Percentiles rank a stretch among this genome's conserved stretches.
Evolutionary conservation across 2,888 invertebrate genomes (phyloP).

Genomic region (Himalopsyche anomala): DNA sequence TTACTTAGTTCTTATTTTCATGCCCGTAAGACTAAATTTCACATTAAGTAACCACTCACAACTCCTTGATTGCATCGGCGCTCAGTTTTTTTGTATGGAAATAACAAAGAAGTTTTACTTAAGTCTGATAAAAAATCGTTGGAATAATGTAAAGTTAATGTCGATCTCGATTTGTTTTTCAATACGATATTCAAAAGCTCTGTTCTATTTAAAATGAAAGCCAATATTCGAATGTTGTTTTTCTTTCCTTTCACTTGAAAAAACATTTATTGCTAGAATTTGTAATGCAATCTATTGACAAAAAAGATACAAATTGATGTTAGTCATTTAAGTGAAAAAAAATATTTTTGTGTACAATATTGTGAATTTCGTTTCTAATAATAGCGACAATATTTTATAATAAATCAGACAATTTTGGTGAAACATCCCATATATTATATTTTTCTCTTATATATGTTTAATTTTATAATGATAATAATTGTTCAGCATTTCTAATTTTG

Average conservation of each 20-base stretch:
- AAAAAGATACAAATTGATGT: not conserved
- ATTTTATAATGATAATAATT: no score
- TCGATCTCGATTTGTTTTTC: constrained; percentile 27
- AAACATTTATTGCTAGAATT: constrained; percentile 15
- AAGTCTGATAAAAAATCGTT: not conserved
- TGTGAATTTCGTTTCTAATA: not conserved
- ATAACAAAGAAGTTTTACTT: no score
- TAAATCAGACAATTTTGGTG: no score
- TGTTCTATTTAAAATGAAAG: constrained; percentile 2
- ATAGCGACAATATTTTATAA: no score
- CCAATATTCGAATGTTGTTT: constrained; percentile 5
- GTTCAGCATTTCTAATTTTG: no score
- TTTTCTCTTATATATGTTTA: no score
- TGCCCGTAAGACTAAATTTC: no score
- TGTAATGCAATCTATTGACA: constrained; percentile 1
- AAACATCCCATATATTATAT: no score
- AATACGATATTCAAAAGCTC: not conserved
- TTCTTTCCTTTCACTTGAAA: not conserved
- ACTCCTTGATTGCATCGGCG: no score
- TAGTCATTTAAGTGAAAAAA: not conserved
- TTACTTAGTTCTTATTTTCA: no score
- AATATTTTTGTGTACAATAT: not conserved
- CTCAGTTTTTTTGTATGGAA: no score
- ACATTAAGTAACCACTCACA: no score
- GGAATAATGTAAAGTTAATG: not conserved